Percentiles rank a stretch among this genome's conserved stretches.
Evolutionary conservation across 2,113 vertebrate genomes (phyloP).

Genomic region (Anarrhichthys ocellatus): DNA sequence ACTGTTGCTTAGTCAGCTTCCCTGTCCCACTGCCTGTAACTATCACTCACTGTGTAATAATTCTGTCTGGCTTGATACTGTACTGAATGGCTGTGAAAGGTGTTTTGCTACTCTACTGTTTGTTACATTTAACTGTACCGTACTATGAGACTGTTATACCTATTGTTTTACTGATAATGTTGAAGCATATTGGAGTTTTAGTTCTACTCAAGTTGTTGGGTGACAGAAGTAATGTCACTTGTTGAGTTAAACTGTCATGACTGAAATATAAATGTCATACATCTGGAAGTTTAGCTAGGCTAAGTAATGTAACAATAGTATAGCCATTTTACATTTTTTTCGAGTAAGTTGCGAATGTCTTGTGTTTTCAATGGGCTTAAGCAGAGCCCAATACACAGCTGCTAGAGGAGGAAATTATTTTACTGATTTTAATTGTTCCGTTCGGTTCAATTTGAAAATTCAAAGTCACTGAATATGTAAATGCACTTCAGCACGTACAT

Average conservation of each 20-base stretch:
- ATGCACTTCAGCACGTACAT: too few relatives aligned
- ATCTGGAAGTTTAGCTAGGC: neutral
- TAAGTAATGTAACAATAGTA: neutral
- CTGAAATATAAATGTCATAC: neutral
- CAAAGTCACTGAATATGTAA: too few relatives aligned
- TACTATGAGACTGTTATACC: neutral
- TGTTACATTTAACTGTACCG: conserved; percentile 21
- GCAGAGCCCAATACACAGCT: too few relatives aligned
- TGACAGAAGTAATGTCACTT: neutral
- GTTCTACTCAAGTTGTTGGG: neutral
- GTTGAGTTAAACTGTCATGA: neutral
- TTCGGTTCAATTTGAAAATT: too few relatives aligned
- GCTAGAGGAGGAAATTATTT: too few relatives aligned
- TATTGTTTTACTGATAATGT: neutral
- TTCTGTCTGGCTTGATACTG: conserved; percentile 48
- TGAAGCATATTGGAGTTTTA: conserved; percentile 63
- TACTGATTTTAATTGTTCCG: too few relatives aligned
- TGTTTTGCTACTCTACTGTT: conserved; percentile 31
- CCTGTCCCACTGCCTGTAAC: conserved; percentile 65
- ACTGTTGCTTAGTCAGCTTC: conserved; percentile 73
- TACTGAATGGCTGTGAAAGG: conserved; percentile 58
- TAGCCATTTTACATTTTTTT: too few relatives aligned
- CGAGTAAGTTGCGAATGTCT: neutral
- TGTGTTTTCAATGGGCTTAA: neutral
- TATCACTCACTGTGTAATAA: conserved; percentile 62